A percentile compares a stretch with the other conserved stretches of the same genome.
Conservation (phyloP, 2,888 invertebrate species). For the Microchrysa polita region DNA sequence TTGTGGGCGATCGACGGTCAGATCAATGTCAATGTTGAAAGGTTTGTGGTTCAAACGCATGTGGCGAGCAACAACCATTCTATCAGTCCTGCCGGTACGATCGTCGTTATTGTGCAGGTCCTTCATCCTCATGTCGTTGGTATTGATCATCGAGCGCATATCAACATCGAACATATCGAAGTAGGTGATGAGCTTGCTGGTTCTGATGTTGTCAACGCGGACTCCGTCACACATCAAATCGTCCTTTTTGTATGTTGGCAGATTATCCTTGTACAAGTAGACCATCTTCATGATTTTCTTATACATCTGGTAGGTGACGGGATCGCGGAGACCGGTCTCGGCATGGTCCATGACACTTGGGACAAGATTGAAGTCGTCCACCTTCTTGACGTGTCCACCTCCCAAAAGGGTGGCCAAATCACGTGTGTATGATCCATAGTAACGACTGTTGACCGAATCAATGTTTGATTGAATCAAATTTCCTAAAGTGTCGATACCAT, state of each 20-base stretch:
- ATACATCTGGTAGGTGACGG: constrained; percentile 75
- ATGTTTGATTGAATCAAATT: constrained; percentile 66
- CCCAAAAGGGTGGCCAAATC: constrained; percentile 15
- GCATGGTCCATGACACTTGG: constrained; percentile 72
- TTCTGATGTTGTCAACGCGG: constrained; percentile 70
- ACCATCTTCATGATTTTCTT: constrained; percentile 71
- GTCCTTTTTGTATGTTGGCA: constrained; percentile 71
- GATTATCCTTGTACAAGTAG: constrained; percentile 68
- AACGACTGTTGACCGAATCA: constrained; percentile 52
- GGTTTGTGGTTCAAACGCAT: constrained; percentile 76
- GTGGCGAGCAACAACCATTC: constrained; percentile 68
- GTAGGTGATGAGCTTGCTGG: constrained; percentile 74
- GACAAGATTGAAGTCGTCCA: constrained; percentile 56
- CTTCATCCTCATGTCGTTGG: not conserved
- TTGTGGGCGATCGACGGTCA: constrained; percentile 69
- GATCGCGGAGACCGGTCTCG: constrained; percentile 74
- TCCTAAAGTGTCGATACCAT: constrained; percentile 66
- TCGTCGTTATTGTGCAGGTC: constrained; percentile 1
- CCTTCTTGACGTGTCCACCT: constrained; percentile 32
- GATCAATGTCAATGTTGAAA: constrained; percentile 70
- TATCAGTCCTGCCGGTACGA: not conserved
- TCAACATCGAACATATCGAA: constrained; percentile 74
- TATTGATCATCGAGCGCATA: constrained; percentile 65
- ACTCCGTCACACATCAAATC: constrained; percentile 72
- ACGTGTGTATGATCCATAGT: constrained; percentile 7